These are phyloP conservation scores for Neodon shergylaensis DNA, from an alignment of 2,113 vertebrate genomes.

Conservation along the genomic window DNA sequence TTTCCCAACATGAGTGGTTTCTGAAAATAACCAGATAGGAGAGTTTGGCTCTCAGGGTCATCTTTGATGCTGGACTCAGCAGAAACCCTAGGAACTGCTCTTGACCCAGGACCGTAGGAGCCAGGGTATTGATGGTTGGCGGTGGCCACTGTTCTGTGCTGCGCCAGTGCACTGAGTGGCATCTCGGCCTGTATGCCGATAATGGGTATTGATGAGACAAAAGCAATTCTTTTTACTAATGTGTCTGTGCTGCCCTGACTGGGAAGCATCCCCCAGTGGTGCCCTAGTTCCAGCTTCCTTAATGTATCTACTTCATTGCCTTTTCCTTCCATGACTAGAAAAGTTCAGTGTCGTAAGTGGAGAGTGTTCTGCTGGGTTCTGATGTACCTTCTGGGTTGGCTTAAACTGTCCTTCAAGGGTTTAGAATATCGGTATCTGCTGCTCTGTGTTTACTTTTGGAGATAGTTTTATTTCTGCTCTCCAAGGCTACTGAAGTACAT, in stretches of 20 bases:
- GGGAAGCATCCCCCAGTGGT: background rate
- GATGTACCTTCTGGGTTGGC: background rate
- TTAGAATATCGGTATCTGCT: background rate
- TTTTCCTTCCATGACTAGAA: background rate
- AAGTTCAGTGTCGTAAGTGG: background rate
- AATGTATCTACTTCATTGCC: background rate
- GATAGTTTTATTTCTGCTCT: background rate
- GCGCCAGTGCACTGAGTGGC: conserved; percentile 57
- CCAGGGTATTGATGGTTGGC: background rate
- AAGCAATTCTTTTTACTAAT: background rate
- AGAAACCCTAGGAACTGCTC: conserved; percentile 20
- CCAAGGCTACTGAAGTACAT: background rate
- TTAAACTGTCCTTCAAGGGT: background rate
- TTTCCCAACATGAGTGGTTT: conserved; percentile 56
- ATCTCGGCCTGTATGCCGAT: conserved; percentile 60
- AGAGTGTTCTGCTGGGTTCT: background rate
- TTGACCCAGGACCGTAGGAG: background rate
- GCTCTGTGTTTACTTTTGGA: background rate
- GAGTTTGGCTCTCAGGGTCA: background rate
- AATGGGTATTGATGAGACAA: background rate
- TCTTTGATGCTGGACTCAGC: conserved; percentile 47
- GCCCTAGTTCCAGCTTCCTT: background rate
- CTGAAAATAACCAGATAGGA: conserved; percentile 44
- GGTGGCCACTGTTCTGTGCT: background rate
- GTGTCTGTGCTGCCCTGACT: background rate